phyloP scores from a whole-genome alignment of 2,797 vertebrate species.

The Fistularia tabacaria region DNA sequence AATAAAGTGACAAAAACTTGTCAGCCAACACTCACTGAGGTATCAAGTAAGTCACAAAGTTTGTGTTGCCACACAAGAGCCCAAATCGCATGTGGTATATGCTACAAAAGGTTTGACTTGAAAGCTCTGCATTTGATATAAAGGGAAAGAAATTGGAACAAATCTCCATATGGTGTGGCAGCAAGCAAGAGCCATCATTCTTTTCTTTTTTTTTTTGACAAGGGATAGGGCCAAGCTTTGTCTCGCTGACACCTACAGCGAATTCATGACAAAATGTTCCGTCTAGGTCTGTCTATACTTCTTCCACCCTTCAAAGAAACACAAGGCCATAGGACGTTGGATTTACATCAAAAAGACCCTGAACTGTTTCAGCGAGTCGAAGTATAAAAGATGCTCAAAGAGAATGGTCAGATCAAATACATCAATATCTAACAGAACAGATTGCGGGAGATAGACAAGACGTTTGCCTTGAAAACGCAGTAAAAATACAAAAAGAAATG shows the following conservation, averaged over 20 bases:
- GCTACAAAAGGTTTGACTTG: slow-evolving; percentile 61
- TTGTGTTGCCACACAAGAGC: slow-evolving; percentile 63
- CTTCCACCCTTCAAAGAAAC: slow-evolving; percentile 55
- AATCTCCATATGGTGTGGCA: slow-evolving; percentile 62
- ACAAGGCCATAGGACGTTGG: slow-evolving; percentile 44
- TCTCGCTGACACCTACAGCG: slow-evolving; percentile 55
- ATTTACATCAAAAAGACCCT: slow-evolving; percentile 57
- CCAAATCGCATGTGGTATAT: slow-evolving; percentile 65
- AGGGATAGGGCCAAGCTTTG: slow-evolving; percentile 45
- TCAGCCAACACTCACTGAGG: slow-evolving; percentile 59
- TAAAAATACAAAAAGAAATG: background rate
- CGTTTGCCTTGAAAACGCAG: slow-evolving; percentile 15
- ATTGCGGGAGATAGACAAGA: slow-evolving; percentile 29
- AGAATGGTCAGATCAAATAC: slow-evolving; percentile 23
- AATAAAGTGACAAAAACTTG: slow-evolving; percentile 68
- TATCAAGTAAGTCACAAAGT: slow-evolving; percentile 71
- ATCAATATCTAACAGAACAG: slow-evolving; percentile 21
- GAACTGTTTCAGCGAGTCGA: slow-evolving; percentile 37
- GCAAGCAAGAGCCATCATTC: slow-evolving; percentile 25
- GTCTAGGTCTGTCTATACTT: slow-evolving; percentile 50
- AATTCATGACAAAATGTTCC: slow-evolving; percentile 57
- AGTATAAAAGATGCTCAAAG: slow-evolving; percentile 47
- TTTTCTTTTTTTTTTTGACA: slow-evolving; percentile 30
- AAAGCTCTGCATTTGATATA: slow-evolving; percentile 57
- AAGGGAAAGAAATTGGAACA: slow-evolving; percentile 66